These are phyloP conservation scores for Amitus sp. DNA, from an alignment of 2,888 invertebrate species.

Conservation along the genomic window DNA sequence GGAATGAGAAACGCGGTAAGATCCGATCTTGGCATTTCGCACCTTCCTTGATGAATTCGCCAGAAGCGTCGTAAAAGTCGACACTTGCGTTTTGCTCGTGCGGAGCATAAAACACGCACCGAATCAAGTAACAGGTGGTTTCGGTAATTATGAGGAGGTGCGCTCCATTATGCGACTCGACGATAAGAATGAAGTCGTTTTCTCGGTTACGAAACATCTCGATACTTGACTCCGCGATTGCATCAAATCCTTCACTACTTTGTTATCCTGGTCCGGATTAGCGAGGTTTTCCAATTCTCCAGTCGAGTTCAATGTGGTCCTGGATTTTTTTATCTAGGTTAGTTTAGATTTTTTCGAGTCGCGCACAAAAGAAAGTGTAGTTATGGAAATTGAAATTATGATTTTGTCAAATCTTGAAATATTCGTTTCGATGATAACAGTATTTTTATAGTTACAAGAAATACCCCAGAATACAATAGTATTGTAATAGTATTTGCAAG, in stretches of 20 bases:
- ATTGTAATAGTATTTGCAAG: no score
- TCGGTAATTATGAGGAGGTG: slow-evolving; percentile 41
- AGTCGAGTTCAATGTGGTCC: no score
- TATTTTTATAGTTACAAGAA: no score
- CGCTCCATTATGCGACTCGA: slow-evolving; percentile 14
- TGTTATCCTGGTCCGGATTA: no score
- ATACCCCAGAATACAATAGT: no score
- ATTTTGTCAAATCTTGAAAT: no score
- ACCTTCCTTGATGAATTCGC: slow-evolving; percentile 20
- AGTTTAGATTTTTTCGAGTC: no score
- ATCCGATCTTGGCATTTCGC: slow-evolving; percentile 14
- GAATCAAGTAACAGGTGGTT: slow-evolving; percentile 45
- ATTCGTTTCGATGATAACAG: no score
- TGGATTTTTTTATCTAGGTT: no score
- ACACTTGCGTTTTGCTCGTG: slow-evolving; percentile 29
- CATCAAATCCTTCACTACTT: slow-evolving; percentile 21
- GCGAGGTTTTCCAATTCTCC: no score
- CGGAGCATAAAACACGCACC: slow-evolving; percentile 35
- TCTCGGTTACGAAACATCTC: slow-evolving; percentile 20
- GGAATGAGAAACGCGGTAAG: slow-evolving; percentile 3
- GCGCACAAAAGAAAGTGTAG: no score
- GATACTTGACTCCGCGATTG: slow-evolving; percentile 33
- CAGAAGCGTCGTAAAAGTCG: slow-evolving; percentile 27
- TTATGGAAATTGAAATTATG: no score
- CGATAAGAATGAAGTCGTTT: slow-evolving; percentile 34